phyloP scores from a whole-genome alignment of 2,888 invertebrate genomes.

The Apoda limacodes region DNA sequence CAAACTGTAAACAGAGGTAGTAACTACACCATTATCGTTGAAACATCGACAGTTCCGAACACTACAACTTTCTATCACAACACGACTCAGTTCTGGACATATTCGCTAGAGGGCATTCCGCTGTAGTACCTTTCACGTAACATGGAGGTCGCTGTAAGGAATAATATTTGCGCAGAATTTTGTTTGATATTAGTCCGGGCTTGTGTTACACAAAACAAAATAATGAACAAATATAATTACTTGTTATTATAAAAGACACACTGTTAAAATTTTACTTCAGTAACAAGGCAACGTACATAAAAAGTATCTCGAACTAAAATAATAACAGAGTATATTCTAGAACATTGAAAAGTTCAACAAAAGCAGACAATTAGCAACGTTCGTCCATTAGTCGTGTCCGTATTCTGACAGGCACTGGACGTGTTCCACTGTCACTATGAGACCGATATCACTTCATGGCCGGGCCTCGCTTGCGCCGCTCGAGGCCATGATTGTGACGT shows the following conservation, averaged over 20 bases:
- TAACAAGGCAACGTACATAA: conserved; percentile 12
- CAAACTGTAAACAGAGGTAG: conserved; percentile 25
- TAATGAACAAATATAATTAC: no score
- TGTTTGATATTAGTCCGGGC: no score
- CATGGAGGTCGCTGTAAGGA: no score
- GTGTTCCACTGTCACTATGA: conserved; percentile 46
- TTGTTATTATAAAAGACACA: no score
- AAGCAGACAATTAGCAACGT: background rate
- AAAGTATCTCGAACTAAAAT: conserved; percentile 27
- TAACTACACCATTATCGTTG: conserved; percentile 16
- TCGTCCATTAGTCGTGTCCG: conserved; percentile 13
- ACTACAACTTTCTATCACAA: conserved; percentile 32
- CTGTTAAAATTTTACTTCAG: conserved; percentile 25
- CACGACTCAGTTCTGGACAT: conserved; percentile 35
- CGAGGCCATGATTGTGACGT: conserved; percentile 76
- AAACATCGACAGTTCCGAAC: conserved; percentile 19
- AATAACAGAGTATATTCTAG: conserved; percentile 25
- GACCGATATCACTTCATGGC: conserved; percentile 62
- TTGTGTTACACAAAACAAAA: no score
- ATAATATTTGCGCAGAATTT: no score
- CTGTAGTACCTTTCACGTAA: conserved; percentile 12
- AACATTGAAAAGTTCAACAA: background rate
- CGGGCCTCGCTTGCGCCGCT: conserved; percentile 42
- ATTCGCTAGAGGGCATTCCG: conserved; percentile 36
- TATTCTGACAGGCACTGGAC: conserved; percentile 20